Base-by-base conservation (phyloP, 2,888 invertebrate genomes). In the Cantharis nigra region DNA sequence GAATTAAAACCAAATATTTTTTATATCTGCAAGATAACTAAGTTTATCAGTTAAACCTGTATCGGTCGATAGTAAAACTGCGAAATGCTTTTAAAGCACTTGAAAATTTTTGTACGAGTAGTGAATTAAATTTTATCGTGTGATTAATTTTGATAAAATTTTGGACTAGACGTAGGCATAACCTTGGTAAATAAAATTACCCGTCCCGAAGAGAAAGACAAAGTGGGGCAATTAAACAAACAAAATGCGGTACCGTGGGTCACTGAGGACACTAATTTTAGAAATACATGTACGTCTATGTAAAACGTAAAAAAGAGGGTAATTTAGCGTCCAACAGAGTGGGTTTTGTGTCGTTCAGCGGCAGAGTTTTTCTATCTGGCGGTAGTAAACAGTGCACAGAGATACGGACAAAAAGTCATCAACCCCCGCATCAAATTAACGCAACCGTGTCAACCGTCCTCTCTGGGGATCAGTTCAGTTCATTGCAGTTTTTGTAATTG, bases 321-420 rank as follows among this genome's bases (percentile, higher is more conserved):
- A 78, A 76, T 78, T 78, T 78, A 78, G 76, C 78, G 28, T 78
- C 78, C 76, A 76, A 70, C 75, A 73, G 65, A 71, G 76, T 76
- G 63, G 76, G 78, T 74, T 78, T 76, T 78, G 75, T 75, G 77
- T 76, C 75, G 77, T 73, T 79, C 73, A 75, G 74, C 72, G 77
- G 75, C 63, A 67, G 72, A 72, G 72, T 79, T 79, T 79, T 79
- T 77, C 72, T 72, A 77, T 77, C 76, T 72, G 69, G 30, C 30
- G 75, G 73, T 75, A 75, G 77, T 79, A 79, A 79, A 79, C 79
- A 79, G 74, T 70, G 77, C 75, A 75, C 75, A 79, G 79, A 75
- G 77, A 77, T 77, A 77, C 73, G 75, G 75, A 78, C 78, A 78
- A 79, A 79, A 79, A 79, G 79, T 79, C 79, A 79, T 79, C 78